Base-by-base conservation (phyloP, 2,113 vertebrate species). In the Pungitius pungitius region DNA sequence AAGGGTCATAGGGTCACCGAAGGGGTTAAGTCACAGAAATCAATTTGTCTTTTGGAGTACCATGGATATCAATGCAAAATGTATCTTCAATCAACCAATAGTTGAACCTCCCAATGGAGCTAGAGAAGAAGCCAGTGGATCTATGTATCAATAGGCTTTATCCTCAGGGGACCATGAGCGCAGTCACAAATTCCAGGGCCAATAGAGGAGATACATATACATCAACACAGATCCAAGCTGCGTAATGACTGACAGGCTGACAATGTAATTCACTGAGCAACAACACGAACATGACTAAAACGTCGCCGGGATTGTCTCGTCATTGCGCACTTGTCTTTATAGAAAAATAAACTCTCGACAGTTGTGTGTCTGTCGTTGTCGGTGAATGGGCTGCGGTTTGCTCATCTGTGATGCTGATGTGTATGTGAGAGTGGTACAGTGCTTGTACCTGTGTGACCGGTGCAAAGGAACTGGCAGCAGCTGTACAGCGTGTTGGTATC, bases 401-500 rank as follows among this genome's bases (percentile, higher is more conserved):
- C 56, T 42, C 33, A 26, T 56, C 55, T 70, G 61, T n/a, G 60
- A 20, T 37, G 26, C 14, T 39, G 20, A 3, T 40, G 47, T 33
- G 40, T 81, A 54, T 67, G 49, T 2, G 37, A 30, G 20, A n/a
- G 2, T 33, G 9, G 35, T 26, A 14, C 6, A 17, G 22, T 18
- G 18, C 62, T 72, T 18, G 40, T 67, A 73, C 63, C 39, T 64
- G 63, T 22, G 60, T 49, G 54, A 47, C 64, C 1, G 1, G 35
- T 49, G 55, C 57, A 74, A 76, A 14, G 33, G 54, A 79, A 63
- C 77, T 47, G 45, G 67, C 60, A 47, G 68, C 52, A 76, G 49
- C 55, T 55, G 39, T 75, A 61, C 42, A 82, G 83, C 73, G 73
- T 49, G 63, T 80, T 27, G 67, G 40, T 74, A 57, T 75, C 22